Evolutionary conservation across 1,140 invertebrate species (phyloP).

Genomic region (Drosophila murphyi): DNA sequence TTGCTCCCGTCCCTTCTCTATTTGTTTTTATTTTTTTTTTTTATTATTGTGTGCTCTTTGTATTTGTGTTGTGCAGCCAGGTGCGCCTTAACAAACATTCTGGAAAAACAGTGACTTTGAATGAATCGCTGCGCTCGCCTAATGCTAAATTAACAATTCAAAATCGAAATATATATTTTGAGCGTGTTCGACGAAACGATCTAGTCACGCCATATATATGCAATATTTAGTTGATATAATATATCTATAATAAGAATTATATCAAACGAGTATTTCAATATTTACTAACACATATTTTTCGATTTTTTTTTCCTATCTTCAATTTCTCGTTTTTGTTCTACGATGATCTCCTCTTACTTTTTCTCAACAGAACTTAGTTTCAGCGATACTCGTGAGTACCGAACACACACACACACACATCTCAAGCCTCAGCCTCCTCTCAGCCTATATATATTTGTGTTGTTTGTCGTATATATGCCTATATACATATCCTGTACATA

Average conservation of each 20-base stretch:
- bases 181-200: background rate
- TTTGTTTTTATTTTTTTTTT: too few relatives aligned
- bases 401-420: slow-evolving; percentile 16
- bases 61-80: too few relatives aligned
- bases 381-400: slow-evolving; percentile 84
- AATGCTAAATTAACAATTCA: background rate
- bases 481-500: slow-evolving; percentile 19
- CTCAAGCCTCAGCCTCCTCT: slow-evolving; percentile 26
- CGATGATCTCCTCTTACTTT: slow-evolving; percentile 23
- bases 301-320: slow-evolving; percentile 48
- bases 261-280: slow-evolving; percentile 28
- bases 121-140: background rate
- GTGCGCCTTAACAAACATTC: too few relatives aligned
- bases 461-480: slow-evolving; percentile 11
- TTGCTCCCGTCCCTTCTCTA: background rate
- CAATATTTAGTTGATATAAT: slow-evolving; percentile 6
- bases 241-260: background rate
- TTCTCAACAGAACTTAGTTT: slow-evolving; percentile 83
- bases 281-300: slow-evolving; percentile 18
- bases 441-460: slow-evolving; percentile 14
- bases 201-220: background rate
- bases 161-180: background rate
- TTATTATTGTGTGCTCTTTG: too few relatives aligned
- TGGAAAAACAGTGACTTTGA: too few relatives aligned
- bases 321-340: slow-evolving; percentile 37